These are phyloP conservation scores for Malurus melanocephalus DNA, from an alignment of 2,113 vertebrate genomes.

Conservation along the genomic window DNA sequence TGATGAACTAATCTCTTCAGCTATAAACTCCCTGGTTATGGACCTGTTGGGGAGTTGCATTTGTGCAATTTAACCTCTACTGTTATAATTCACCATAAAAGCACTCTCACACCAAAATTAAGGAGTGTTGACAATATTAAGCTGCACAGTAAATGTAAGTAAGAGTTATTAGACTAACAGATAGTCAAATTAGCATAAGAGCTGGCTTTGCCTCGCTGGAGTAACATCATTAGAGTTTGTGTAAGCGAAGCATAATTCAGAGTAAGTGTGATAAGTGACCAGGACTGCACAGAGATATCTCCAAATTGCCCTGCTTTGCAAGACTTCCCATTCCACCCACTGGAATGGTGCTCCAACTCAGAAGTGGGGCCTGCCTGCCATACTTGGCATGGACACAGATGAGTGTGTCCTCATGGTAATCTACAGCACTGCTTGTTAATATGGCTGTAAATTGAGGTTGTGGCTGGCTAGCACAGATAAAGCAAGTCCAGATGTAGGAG, in stretches of 20 bases:
- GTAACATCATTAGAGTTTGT: neutral
- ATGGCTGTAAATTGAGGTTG: neutral
- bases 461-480: neutral
- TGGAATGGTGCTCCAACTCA: neutral
- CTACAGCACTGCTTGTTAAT: neutral
- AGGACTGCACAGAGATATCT: neutral
- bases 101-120: neutral
- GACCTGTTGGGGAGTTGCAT: neutral
- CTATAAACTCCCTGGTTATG: neutral
- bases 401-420: neutral
- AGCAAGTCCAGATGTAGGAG: neutral
- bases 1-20: neutral
- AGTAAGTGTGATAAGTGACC: neutral
- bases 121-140: constrained; percentile 5
- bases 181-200: constrained; percentile 29
- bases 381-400: neutral
- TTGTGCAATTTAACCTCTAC: constrained; percentile 3
- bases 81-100: constrained; percentile 5
- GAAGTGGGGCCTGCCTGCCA: neutral
- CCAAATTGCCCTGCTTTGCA: neutral
- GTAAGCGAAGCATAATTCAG: constrained; percentile 23
- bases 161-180: constrained; percentile 41
- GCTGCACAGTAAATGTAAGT: constrained; percentile 8
- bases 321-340: neutral
- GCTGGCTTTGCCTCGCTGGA: constrained; percentile 2